phyloP scores from a whole-genome alignment of 2,888 invertebrate species.

The Hypomecis punctinalis region DNA sequence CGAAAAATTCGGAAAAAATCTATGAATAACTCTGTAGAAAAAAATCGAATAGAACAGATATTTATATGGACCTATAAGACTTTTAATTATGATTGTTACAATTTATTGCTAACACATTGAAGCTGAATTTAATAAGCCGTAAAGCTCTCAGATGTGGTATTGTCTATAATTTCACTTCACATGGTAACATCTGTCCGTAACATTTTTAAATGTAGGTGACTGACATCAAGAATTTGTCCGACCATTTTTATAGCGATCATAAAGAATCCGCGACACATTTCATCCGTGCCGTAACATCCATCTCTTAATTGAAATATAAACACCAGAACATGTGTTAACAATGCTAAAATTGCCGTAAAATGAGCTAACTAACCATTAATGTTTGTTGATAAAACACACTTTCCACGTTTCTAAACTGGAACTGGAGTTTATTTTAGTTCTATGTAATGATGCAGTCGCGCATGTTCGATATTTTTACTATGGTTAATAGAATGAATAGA shows the following conservation, averaged over 20 bases:
- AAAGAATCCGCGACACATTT: constrained; percentile 32
- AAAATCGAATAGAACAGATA: too few relatives aligned
- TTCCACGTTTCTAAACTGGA: constrained; percentile 21
- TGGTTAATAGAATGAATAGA: too few relatives aligned
- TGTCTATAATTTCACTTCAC: not conserved
- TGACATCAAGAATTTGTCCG: constrained; percentile 17
- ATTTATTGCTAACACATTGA: too few relatives aligned
- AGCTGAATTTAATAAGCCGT: too few relatives aligned
- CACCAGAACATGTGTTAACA: constrained; percentile 30
- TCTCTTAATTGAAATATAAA: constrained; percentile 28
- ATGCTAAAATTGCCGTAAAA: constrained; percentile 28
- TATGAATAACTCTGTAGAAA: too few relatives aligned
- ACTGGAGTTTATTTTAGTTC: constrained; percentile 11
- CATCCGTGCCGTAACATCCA: constrained; percentile 21
- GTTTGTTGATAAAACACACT: constrained; percentile 29
- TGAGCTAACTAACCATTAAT: constrained; percentile 21
- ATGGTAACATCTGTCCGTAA: constrained; percentile 4
- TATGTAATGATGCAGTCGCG: not conserved
- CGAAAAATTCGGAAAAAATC: too few relatives aligned
- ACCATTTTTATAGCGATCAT: constrained; percentile 17
- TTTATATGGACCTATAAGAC: too few relatives aligned
- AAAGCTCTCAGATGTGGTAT: not conserved
- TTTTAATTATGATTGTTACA: too few relatives aligned
- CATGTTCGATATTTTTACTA: not conserved
- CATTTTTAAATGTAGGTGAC: constrained; percentile 16